Evolutionary conservation across 1,140 invertebrate species (phyloP), one percentile per base, ranked within the genome.

Genomic region (Lutraria rhynchaena): DNA sequence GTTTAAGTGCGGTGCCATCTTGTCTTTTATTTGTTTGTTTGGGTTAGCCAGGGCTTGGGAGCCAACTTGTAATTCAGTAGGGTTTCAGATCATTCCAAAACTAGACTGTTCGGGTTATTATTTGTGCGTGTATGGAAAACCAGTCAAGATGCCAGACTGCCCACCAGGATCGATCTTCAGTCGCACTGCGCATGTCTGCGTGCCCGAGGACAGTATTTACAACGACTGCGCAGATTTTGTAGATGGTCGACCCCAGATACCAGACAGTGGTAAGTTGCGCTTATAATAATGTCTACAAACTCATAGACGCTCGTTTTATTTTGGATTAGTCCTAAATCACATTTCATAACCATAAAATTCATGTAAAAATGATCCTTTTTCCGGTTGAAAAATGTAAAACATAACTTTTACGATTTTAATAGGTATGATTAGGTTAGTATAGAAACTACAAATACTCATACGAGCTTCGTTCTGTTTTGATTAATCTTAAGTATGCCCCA

Each of bases 71-170:
- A 24, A 31, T 1, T 17, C 29, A 17, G 73, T 37, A 9, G 27
- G n/a, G 1, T 75, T 31, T 35, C 37, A 75, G 37, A 46, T 75
- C 4, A 61, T 75, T 7, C 58, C 73, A 7, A 75, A 75, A 35
- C 11, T 11, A 31, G 73, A 75, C 73, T 75, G 73, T 31, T 41
- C 22, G 1, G 73, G 73, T 7, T 75, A 61, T 22, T 75, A 61
- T 37, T 22, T 75, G 24, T 75, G 73, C 22, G 73, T 75, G 15
- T 75, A 27, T 29, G 73, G 73, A 11, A n/a, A 31, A 51, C 57
- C 73, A 0, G 73, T 75, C 0, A 41, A 75, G 41, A 75, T 75
- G 73, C 73, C 73, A 13, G 41, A 75, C 22, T 75, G 73, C 49
- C 73, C 73, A 3, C 24, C 35, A 5, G 73, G 73, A 3, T 75